Evolutionary conservation across 2,888 invertebrate genomes (phyloP).

Genomic region (Troides helena): DNA sequence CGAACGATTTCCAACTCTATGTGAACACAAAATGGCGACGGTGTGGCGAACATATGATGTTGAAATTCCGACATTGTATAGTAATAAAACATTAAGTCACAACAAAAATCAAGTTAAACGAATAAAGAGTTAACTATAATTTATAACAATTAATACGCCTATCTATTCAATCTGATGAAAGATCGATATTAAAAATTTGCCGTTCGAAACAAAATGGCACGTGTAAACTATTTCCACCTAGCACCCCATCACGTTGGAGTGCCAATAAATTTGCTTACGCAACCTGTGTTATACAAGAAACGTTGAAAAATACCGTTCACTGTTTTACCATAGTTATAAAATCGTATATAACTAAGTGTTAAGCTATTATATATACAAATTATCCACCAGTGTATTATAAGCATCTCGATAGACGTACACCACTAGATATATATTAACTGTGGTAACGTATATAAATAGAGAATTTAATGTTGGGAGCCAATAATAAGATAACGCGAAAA

Average conservation of each 20-base stretch:
- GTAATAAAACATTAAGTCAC: not conserved
- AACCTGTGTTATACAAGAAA: constrained; percentile 20
- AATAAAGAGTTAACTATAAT: not conserved
- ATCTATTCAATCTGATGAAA: not conserved
- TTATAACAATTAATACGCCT: too few species aligned
- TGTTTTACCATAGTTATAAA: too few species aligned
- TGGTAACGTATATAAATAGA: too few species aligned
- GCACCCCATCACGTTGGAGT: constrained; percentile 11
- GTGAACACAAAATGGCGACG: constrained; percentile 23
- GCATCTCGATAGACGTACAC: too few species aligned
- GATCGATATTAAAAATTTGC: not conserved
- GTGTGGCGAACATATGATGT: not conserved
- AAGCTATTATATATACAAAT: too few species aligned
- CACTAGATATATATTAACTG: too few species aligned
- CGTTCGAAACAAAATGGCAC: constrained; percentile 16
- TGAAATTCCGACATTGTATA: not conserved
- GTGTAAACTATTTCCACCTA: constrained; percentile 25
- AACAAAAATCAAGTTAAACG: not conserved
- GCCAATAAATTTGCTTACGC: constrained; percentile 23
- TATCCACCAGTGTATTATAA: too few species aligned
- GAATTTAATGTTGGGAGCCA: too few species aligned
- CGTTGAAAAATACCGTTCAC: not conserved
- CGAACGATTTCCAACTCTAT: not conserved
- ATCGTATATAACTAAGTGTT: too few species aligned
- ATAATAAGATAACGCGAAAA: too few species aligned